Conservation (phyloP, 1,140 invertebrate species). For the Atopsyche davidsoni region DNA sequence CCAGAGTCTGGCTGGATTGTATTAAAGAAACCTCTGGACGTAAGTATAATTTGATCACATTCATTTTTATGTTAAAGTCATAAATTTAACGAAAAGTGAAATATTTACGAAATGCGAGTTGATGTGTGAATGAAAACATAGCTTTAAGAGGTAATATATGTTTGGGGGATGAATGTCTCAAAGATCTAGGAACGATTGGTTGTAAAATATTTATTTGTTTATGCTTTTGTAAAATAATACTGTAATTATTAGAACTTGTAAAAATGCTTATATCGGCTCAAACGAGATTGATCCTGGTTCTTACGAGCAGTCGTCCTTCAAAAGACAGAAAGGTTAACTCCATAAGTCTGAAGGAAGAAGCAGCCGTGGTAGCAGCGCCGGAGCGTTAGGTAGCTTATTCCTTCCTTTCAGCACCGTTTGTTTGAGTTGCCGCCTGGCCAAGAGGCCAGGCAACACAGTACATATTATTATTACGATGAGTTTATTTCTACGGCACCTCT, state of each 20-base stretch:
- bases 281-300: conserved; percentile 45
- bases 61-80: conserved; percentile 1
- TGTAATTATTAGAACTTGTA: conserved; percentile 14
- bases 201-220: no score
- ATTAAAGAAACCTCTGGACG: conserved; percentile 87
- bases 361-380: conserved; percentile 16
- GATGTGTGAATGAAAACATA: conserved; percentile 45
- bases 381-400: conserved; percentile 43
- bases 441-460: conserved; percentile 26
- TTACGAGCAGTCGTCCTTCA: conserved; percentile 50
- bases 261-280: conserved; percentile 15
- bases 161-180: conserved; percentile 51
- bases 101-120: conserved; percentile 26
- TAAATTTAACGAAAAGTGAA: conserved; percentile 6
- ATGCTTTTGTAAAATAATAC: conserved; percentile 17
- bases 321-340: conserved; percentile 32
- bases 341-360: conserved; percentile 20
- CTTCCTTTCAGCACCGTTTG: conserved; percentile 50
- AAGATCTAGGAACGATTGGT: conserved; percentile 41
- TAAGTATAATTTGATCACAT: conserved; percentile 58
- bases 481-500: conserved; percentile 51
- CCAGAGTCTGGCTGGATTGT: conserved; percentile 95
- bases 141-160: conserved; percentile 33
- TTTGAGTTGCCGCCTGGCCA: conserved; percentile 50
- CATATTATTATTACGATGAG: conserved; percentile 31